Percentiles rank a stretch among this genome's conserved stretches.
Conservation (phyloP, 2,113 vertebrate genomes). For the Myrmecobius fasciatus region DNA sequence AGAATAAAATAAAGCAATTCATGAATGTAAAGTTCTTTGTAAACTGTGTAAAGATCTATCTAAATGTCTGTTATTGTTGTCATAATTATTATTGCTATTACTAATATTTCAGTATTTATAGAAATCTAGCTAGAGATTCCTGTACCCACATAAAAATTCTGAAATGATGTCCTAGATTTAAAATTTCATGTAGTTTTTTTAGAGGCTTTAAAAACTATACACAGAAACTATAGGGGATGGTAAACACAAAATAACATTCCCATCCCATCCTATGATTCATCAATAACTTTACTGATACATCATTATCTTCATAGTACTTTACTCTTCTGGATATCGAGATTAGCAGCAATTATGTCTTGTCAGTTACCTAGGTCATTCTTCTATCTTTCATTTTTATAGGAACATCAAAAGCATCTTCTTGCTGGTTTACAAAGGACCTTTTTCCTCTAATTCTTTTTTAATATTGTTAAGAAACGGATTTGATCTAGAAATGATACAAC, state of each 20-base stretch:
- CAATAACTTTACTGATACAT: neutral
- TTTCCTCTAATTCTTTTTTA: constrained; percentile 41
- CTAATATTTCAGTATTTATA: neutral
- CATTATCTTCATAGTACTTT: neutral
- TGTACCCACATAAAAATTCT: neutral
- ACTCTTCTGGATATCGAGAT: neutral
- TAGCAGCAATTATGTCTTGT: neutral
- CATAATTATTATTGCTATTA: neutral
- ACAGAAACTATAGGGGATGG: neutral
- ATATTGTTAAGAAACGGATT: constrained; percentile 64
- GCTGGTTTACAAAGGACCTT: constrained; percentile 37
- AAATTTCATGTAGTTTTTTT: neutral
- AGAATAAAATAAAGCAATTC: neutral
- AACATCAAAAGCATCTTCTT: constrained; percentile 38
- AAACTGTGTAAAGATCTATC: neutral
- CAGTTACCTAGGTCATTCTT: constrained; percentile 35
- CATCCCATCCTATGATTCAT: neutral
- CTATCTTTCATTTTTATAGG: constrained; percentile 24
- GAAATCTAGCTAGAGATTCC: neutral
- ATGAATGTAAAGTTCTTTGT: neutral
- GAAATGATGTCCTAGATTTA: neutral
- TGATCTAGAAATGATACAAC: constrained; percentile 57
- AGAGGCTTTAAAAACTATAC: neutral
- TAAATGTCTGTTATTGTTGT: neutral
- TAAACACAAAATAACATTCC: neutral